These are phyloP conservation scores for Tetramorium bicarinatum DNA, from an alignment of 2,888 invertebrate species.

Conservation along the genomic window DNA sequence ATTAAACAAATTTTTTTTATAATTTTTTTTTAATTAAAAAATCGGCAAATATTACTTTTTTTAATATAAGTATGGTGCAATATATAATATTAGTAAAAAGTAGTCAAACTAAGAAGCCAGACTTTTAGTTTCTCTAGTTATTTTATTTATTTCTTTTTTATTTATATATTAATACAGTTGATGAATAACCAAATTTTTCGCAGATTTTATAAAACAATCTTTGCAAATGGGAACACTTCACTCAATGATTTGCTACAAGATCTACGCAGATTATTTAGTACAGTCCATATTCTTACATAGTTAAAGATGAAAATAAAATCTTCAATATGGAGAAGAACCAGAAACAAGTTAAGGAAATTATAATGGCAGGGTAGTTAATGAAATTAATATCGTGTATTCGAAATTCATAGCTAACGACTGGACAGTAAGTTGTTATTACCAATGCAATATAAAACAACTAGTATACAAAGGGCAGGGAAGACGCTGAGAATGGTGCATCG, in stretches of 20 bases:
- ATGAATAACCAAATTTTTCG: not conserved
- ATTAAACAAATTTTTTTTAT: not conserved
- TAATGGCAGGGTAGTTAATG: slow-evolving; percentile 35
- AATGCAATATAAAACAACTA: slow-evolving; percentile 26
- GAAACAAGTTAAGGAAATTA: not conserved
- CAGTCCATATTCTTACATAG: slow-evolving; percentile 34
- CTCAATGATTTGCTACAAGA: slow-evolving; percentile 5
- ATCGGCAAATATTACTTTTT: not conserved
- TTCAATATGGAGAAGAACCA: not conserved
- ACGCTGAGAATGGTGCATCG: slow-evolving; percentile 24
- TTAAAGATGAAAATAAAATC: slow-evolving; percentile 14
- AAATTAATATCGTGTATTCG: slow-evolving; percentile 42
- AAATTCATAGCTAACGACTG: slow-evolving; percentile 41
- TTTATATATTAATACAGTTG: not conserved
- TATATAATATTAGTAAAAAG: not conserved
- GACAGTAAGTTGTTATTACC: slow-evolving; percentile 21
- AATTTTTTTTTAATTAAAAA: not conserved
- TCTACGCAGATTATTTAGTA: not conserved
- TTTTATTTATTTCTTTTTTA: not conserved
- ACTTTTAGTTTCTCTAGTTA: slow-evolving; percentile 3
- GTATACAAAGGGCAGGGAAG: not conserved
- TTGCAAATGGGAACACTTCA: not conserved
- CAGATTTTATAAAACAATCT: not conserved
- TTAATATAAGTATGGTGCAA: not conserved
- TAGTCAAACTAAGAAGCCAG: not conserved